A percentile compares a stretch with the other conserved stretches of the same genome.
Evolutionary conservation across 2,888 invertebrate species (phyloP).

Genomic region (Prenolepis imparis): DNA sequence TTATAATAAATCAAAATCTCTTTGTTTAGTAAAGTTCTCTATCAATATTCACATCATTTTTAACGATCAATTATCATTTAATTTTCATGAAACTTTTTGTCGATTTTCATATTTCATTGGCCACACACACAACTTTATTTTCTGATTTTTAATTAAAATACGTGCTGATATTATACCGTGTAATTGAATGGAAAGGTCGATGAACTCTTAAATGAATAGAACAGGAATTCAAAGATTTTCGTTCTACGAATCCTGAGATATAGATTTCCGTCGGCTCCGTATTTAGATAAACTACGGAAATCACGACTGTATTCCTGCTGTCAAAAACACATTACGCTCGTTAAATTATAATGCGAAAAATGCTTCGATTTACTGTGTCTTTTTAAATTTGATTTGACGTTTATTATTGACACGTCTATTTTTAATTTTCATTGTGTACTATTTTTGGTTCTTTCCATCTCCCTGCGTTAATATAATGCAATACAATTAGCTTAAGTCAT

Average conservation of each 20-base stretch:
- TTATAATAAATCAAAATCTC: not conserved
- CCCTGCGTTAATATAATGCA: not conserved
- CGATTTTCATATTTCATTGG: not conserved
- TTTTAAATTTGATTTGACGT: constrained; percentile 38
- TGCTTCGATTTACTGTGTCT: constrained; percentile 31
- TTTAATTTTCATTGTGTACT: constrained; percentile 21
- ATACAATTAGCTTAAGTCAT: constrained; percentile 14
- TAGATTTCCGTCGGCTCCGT: constrained; percentile 31
- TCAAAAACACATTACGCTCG: constrained; percentile 44
- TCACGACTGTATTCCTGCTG: constrained; percentile 35
- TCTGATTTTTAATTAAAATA: constrained; percentile 4
- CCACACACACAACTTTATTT: not conserved
- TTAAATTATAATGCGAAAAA: constrained; percentile 43
- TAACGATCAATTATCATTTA: not conserved
- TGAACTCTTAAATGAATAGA: constrained; percentile 15
- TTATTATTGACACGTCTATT: constrained; percentile 38
- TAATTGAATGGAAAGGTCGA: constrained; percentile 8
- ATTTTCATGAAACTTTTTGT: not conserved
- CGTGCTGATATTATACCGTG: not conserved
- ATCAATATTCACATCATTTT: constrained; percentile 1
- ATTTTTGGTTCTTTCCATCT: constrained; percentile 28
- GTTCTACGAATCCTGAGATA: constrained; percentile 22
- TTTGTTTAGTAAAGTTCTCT: not conserved
- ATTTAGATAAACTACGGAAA: constrained; percentile 37
- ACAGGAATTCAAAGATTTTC: constrained; percentile 25